Percentiles rank a stretch among this genome's conserved stretches.
Conservation (phyloP, 2,888 invertebrate genomes). For the Leptopilina syphax region DNA sequence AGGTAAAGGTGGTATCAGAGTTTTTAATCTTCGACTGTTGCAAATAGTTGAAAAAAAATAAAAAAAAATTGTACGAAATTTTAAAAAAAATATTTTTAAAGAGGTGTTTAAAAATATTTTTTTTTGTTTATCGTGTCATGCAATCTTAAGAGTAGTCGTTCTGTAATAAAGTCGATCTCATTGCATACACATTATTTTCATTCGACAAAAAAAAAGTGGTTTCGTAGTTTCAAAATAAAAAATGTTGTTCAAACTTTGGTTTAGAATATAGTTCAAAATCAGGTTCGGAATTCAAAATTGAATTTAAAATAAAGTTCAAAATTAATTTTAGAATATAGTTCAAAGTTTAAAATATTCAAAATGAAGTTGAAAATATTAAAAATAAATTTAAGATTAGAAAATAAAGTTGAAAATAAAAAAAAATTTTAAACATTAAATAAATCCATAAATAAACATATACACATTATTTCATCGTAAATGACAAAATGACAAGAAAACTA, state of each 20-base stretch:
- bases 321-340: no score
- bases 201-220: background rate
- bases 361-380: background rate
- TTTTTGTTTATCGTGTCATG: background rate
- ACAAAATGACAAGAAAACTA: no score
- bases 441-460: background rate
- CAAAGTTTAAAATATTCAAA: background rate
- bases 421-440: no score
- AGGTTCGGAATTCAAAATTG: no score
- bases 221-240: background rate
- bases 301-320: no score
- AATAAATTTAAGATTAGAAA: background rate
- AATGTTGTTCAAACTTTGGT: no score
- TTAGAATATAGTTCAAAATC: no score
- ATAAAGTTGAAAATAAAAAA: background rate
- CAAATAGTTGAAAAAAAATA: no score
- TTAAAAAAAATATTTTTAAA: background rate
- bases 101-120: background rate
- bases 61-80: background rate
- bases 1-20: conserved; percentile 3
- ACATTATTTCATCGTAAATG: background rate
- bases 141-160: background rate
- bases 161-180: background rate
- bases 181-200: conserved; percentile 34
- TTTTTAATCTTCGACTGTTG: background rate